Evolutionary conservation across 2,113 vertebrate genomes (phyloP), one percentile per base, ranked within the genome.

Genomic region (Sialia sialis): DNA sequence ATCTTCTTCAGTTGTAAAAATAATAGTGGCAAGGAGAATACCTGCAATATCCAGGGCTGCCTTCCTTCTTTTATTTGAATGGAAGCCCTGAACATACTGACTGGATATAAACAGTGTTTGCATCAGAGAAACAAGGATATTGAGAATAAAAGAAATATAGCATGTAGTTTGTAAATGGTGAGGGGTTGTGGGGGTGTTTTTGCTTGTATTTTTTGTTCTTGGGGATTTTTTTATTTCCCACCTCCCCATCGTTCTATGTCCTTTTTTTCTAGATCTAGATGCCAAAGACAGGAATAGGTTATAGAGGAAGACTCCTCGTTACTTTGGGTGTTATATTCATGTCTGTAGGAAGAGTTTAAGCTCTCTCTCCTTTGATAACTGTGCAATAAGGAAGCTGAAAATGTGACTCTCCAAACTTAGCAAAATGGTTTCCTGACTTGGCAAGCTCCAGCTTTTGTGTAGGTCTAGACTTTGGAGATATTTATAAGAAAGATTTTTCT

Each of bases 101-200:
- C 38, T 64, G 39, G 11, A 63, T 84, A 84, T 26, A 44, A n/a
- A 51, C 39, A 59, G 38, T 22, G 18, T 67, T 90, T 80, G 26
- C 36, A 52, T 43, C 27, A 67, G 38, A 92, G 32, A 51, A 90
- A 11, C 22, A 63, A 43, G 7, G 2, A 68, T 46, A 38, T 9
- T 16, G 25, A 75, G 8, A 87, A 29, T 63, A 34, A 81, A 29
- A 25, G 63, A 72, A 63, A 41, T 30, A 27, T 0, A 75, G 4
- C 22, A 5, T 13, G 13, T 38, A 22, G 2, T 23, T 90, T 87
- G 7, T 52, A 67, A 69, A 22, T 30, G n/a, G 9, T 46, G 11
- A 11, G 4, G 19, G 3, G 25, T 51, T 34, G 14, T 23, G 17
- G 6, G 15, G 1, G 14, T 25, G 2, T 1, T 8, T 19, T 48